These are phyloP conservation scores for Cheirogaleus medius DNA, from an alignment of 2,113 vertebrate species.

Conservation along the genomic window DNA sequence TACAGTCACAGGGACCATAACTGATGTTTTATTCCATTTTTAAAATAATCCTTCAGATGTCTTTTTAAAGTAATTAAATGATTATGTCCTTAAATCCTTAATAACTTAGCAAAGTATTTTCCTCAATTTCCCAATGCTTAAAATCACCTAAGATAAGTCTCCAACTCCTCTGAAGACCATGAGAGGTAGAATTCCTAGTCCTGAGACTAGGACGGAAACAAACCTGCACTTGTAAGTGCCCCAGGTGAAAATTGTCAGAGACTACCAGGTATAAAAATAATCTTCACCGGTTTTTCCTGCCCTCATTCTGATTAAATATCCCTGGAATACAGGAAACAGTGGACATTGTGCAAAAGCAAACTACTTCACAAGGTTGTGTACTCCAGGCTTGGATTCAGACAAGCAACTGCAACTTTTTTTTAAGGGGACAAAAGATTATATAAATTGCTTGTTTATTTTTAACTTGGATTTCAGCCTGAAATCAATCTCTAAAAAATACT, in stretches of 20 bases:
- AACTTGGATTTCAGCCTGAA: background rate
- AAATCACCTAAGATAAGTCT: background rate
- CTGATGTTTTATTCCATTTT: background rate
- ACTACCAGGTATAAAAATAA: background rate
- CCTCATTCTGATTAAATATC: background rate
- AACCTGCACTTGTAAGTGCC: background rate
- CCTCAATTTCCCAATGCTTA: background rate
- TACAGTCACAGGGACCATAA: background rate
- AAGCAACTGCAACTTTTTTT: background rate
- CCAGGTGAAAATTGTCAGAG: background rate
- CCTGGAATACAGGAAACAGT: background rate
- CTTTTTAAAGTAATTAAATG: background rate
- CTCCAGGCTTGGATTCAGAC: background rate
- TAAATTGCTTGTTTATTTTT: background rate
- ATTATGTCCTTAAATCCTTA: background rate
- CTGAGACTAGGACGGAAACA: background rate
- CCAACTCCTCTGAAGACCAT: rapidly evolving
- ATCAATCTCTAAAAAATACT: constrained; percentile 1
- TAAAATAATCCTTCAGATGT: background rate
- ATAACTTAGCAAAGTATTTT: background rate
- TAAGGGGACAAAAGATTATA: background rate
- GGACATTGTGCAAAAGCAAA: background rate
- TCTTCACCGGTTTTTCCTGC: background rate
- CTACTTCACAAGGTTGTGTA: background rate
- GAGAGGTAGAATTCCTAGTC: background rate